phyloP scores from a whole-genome alignment of 2,797 vertebrate genomes.

The Leptoclinus maculatus region DNA sequence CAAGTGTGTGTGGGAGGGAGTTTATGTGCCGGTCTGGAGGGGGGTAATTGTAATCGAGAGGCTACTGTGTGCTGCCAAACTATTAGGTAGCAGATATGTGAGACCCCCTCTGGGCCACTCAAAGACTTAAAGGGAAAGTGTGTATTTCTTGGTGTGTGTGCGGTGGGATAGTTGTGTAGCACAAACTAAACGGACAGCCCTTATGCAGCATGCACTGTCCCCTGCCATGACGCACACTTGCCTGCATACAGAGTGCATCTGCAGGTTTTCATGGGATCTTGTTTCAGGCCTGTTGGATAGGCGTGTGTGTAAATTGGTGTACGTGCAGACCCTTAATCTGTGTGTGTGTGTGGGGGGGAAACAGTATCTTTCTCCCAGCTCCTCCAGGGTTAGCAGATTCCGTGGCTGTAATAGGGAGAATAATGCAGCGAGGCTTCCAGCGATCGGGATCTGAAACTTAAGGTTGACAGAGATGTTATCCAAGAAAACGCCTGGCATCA shows the following conservation, averaged over 20 bases:
- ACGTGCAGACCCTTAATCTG: not conserved
- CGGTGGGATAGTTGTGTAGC: constrained; percentile 5
- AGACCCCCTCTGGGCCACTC: constrained; percentile 63
- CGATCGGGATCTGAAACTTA: constrained; percentile 34
- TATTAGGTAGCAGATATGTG: constrained; percentile 56
- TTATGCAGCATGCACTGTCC: constrained; percentile 8
- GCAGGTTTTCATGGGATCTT: constrained; percentile 27
- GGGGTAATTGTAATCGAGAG: constrained; percentile 57
- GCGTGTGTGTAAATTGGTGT: not conserved
- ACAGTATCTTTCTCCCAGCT: constrained; percentile 25
- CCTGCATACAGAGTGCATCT: not conserved
- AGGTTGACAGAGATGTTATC: constrained; percentile 38
- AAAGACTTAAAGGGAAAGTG: constrained; percentile 44
- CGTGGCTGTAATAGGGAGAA: constrained; percentile 46
- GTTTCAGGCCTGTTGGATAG: constrained; percentile 41
- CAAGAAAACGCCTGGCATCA: constrained; percentile 4
- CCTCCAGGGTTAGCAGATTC: constrained; percentile 30
- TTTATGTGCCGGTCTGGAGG: not conserved
- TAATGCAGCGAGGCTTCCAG: constrained; percentile 44
- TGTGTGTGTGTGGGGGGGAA: constrained; percentile 10
- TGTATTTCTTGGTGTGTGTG: constrained; percentile 6
- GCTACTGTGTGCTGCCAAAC: constrained; percentile 52
- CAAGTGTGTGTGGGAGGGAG: not conserved
- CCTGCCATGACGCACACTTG: constrained; percentile 19
- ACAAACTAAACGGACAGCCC: constrained; percentile 14